Conservation (phyloP, 2,797 vertebrate genomes). For the Esox lucius region DNA sequence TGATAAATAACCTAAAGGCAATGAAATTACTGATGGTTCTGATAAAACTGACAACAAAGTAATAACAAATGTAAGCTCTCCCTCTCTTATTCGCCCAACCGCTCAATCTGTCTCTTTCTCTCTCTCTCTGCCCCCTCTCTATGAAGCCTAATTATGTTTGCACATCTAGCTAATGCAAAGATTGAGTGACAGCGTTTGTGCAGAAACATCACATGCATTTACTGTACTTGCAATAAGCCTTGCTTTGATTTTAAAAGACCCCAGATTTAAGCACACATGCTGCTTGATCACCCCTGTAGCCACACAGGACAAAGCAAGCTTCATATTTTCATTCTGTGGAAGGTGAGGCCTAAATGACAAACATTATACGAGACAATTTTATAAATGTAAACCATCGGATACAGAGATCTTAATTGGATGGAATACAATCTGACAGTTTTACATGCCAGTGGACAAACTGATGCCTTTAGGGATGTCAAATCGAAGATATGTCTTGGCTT, state of each 20-base stretch:
- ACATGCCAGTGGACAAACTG: conserved; percentile 39
- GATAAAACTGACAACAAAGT: background rate
- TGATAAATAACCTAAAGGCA: background rate
- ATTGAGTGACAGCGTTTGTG: conserved; percentile 35
- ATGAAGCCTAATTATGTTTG: background rate
- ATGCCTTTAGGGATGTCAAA: conserved; percentile 39
- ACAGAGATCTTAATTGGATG: conserved; percentile 54
- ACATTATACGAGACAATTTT: conserved; percentile 53
- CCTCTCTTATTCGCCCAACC: background rate
- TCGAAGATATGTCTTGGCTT: conserved; percentile 16
- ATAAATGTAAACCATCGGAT: conserved; percentile 50
- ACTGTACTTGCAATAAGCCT: conserved; percentile 48
- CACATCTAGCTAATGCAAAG: conserved; percentile 22
- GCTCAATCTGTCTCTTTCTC: background rate
- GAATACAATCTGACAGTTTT: conserved; percentile 63
- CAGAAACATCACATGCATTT: conserved; percentile 26
- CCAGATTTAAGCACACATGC: conserved; percentile 55
- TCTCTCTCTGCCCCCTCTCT: background rate
- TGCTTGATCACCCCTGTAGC: conserved; percentile 44
- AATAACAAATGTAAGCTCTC: background rate
- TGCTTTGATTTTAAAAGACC: conserved; percentile 61
- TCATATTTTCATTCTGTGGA: conserved; percentile 69
- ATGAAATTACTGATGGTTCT: background rate
- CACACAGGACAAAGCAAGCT: conserved; percentile 56
- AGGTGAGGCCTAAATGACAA: conserved; percentile 62